These are phyloP conservation scores for Lordiphosa stackelbergi DNA, from an alignment of 1,140 invertebrate genomes.

Conservation along the genomic window DNA sequence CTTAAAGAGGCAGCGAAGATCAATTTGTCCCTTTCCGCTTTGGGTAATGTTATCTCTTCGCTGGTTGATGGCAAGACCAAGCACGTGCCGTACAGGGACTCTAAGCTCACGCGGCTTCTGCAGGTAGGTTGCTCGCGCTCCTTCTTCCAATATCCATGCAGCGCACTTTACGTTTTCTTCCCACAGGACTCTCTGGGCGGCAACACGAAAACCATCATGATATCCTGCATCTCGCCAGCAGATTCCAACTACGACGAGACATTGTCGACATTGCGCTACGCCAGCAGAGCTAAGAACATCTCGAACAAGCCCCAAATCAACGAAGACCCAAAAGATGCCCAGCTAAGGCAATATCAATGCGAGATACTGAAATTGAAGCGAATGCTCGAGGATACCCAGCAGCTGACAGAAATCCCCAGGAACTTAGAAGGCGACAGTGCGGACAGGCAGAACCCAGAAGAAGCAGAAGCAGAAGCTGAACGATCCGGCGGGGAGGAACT, in stretches of 20 bases:
- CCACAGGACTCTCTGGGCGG: slow-evolving; percentile 92
- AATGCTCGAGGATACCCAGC: slow-evolving; percentile 79
- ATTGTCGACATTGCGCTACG: slow-evolving; percentile 90
- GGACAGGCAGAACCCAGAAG: no score
- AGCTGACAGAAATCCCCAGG: slow-evolving; percentile 2
- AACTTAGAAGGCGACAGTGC: slow-evolving; percentile 61
- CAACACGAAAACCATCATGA: slow-evolving; percentile 96
- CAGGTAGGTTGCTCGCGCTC: slow-evolving; percentile 78
- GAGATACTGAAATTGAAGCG: slow-evolving; percentile 88
- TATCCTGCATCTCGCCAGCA: slow-evolving; percentile 93
- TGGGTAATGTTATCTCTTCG: slow-evolving; percentile 96
- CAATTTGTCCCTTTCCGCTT: slow-evolving; percentile 93
- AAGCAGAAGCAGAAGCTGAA: slow-evolving; percentile 9
- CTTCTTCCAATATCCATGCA: no score
- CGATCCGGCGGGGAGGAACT: slow-evolving; percentile 7
- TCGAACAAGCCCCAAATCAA: slow-evolving; percentile 95
- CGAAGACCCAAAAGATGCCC: slow-evolving; percentile 94
- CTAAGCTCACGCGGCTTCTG: slow-evolving; percentile 92
- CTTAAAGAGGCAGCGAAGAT: slow-evolving; percentile 97
- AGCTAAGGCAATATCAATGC: slow-evolving; percentile 91
- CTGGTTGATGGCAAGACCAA: slow-evolving; percentile 92
- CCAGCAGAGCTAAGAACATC: slow-evolving; percentile 95
- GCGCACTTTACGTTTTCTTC: background rate
- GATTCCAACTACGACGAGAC: slow-evolving; percentile 95
- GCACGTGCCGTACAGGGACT: slow-evolving; percentile 95